Conservation (phyloP, 2,113 vertebrate species). For the Mesocricetus auratus region DNA sequence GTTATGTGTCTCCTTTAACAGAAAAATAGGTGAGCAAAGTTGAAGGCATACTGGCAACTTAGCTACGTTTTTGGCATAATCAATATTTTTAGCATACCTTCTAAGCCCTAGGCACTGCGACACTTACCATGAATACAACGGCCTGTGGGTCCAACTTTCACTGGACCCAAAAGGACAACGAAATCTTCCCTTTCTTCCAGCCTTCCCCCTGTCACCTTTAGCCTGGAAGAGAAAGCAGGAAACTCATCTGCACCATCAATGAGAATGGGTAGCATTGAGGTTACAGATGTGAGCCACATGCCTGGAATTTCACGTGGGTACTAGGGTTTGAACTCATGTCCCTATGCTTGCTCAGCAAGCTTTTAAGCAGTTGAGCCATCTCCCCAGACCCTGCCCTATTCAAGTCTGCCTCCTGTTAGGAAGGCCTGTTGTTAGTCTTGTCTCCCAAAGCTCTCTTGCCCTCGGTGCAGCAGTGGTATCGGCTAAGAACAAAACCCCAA, state of each 20-base stretch:
- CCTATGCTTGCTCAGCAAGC: not conserved
- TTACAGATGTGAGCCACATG: too few relatives aligned
- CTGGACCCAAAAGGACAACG: not conserved
- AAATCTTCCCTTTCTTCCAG: not conserved
- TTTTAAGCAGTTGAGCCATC: not conserved
- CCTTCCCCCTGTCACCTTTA: not conserved
- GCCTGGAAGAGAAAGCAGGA: not conserved
- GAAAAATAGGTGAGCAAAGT: not conserved
- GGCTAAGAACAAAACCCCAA: not conserved
- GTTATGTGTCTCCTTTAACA: not conserved
- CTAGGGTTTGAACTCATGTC: not conserved
- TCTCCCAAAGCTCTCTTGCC: not conserved
- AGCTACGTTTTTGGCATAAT: not conserved
- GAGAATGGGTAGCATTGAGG: too few relatives aligned
- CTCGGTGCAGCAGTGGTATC: not conserved
- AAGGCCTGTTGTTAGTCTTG: not conserved
- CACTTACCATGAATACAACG: not conserved
- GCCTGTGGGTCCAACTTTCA: not conserved
- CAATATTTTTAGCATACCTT: not conserved
- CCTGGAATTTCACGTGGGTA: not conserved
- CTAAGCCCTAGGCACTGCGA: not conserved
- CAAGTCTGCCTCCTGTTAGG: not conserved
- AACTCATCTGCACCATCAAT: not conserved
- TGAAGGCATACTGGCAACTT: constrained; percentile 21
- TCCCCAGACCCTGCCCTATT: not conserved